Conservation (phyloP, 2,797 vertebrate species). For the Scleropages formosus region DNA sequence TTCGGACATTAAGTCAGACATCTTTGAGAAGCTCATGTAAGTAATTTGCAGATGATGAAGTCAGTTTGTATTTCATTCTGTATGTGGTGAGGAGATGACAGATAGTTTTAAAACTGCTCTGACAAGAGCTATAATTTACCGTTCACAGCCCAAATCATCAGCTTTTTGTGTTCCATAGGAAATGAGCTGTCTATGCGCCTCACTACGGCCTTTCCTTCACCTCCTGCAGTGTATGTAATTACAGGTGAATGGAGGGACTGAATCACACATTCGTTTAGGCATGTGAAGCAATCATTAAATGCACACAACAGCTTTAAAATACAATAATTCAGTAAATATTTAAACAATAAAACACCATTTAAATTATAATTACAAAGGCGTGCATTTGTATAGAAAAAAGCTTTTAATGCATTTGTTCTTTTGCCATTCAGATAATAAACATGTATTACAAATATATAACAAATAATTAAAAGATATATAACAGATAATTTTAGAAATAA, state of each 20-base stretch:
- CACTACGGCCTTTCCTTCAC: not conserved
- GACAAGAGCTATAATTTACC: conserved; percentile 6
- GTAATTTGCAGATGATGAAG: conserved; percentile 8
- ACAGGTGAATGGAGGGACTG: not conserved
- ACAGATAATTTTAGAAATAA: too few relatives aligned
- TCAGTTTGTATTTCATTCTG: not conserved
- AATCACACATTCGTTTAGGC: conserved; percentile 15
- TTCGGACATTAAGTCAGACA: not conserved
- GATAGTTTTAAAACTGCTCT: not conserved
- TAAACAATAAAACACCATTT: not conserved
- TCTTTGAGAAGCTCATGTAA: not conserved
- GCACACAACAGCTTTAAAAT: not conserved
- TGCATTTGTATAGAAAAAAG: too few relatives aligned
- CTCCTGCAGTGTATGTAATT: conserved; percentile 10
- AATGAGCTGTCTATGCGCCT: not conserved
- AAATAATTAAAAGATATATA: too few relatives aligned
- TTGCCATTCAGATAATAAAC: too few relatives aligned
- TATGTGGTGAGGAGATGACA: conserved; percentile 7
- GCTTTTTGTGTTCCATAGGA: not conserved
- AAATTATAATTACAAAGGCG: too few relatives aligned
- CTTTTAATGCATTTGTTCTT: too few relatives aligned
- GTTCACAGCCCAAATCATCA: conserved; percentile 8
- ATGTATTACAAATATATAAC: too few relatives aligned
- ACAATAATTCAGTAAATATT: not conserved
- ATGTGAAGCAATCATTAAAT: not conserved